Percentiles rank a stretch among this genome's conserved stretches.
Evolutionary conservation across 2,113 vertebrate genomes (phyloP).

Genomic region (Nothocercus julius): DNA sequence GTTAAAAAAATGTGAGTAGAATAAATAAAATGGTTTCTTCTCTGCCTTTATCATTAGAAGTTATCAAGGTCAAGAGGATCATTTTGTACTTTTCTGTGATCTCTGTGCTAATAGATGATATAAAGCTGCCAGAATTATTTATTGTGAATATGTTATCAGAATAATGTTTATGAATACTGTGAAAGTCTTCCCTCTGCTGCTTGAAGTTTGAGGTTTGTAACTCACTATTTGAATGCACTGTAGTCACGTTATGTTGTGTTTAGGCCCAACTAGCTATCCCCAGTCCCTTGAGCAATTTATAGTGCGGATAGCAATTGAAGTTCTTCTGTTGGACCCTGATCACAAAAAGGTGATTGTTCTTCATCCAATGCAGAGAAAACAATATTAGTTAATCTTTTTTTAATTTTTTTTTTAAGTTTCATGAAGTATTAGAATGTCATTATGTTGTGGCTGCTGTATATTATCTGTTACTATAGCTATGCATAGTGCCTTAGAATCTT

Average conservation of each 20-base stretch:
- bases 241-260: not conserved
- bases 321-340: not conserved
- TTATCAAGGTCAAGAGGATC: not conserved
- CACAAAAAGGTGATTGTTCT: not conserved
- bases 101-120: rapidly evolving
- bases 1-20: not conserved
- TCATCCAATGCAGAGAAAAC: not conserved
- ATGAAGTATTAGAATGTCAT: not conserved
- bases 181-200: not conserved
- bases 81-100: not conserved
- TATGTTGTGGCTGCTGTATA: not conserved
- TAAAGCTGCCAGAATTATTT: not conserved
- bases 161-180: not conserved
- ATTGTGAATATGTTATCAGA: not conserved
- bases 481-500: not conserved
- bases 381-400: not conserved
- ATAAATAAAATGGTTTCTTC: not conserved
- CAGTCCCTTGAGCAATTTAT: not conserved
- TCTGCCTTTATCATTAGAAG: not conserved
- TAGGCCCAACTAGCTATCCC: not conserved
- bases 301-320: not conserved
- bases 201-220: not conserved
- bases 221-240: not conserved
- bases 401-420: not conserved
- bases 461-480: not conserved